Conservation (phyloP, 2,888 invertebrate species). For the Sepiola atlantica region DNA sequence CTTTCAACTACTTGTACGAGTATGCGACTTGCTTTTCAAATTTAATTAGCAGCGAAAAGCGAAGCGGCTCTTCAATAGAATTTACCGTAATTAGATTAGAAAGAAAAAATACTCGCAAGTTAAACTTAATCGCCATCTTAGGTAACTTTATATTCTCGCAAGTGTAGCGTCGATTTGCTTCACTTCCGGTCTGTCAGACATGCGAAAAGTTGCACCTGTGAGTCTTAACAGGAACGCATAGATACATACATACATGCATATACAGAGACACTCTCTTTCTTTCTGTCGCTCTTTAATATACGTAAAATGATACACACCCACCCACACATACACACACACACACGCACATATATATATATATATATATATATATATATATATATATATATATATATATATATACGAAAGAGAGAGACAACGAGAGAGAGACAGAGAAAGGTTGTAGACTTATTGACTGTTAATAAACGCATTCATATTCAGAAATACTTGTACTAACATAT, state of each 20-base stretch:
- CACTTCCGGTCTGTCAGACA: neutral
- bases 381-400: too few relatives aligned
- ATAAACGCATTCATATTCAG: neutral
- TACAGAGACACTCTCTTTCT: neutral
- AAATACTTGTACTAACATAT: neutral
- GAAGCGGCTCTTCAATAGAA: neutral
- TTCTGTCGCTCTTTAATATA: too few relatives aligned
- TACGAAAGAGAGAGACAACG: too few relatives aligned
- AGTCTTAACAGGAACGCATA: neutral
- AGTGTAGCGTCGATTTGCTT: neutral
- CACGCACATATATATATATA: neutral
- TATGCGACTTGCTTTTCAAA: neutral
- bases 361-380: neutral
- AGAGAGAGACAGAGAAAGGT: too few relatives aligned
- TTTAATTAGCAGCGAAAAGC: neutral
- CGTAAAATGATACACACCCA: too few relatives aligned
- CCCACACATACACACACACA: fast-evolving
- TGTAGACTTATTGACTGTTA: neutral
- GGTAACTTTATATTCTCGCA: neutral
- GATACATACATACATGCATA: neutral
- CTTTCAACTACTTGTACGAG: neutral
- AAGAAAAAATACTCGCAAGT: neutral
- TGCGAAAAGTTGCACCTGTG: neutral
- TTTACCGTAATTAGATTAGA: neutral
- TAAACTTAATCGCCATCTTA: neutral